These are phyloP conservation scores for Archips xylosteana DNA, from an alignment of 2,888 invertebrate genomes.

Conservation along the genomic window DNA sequence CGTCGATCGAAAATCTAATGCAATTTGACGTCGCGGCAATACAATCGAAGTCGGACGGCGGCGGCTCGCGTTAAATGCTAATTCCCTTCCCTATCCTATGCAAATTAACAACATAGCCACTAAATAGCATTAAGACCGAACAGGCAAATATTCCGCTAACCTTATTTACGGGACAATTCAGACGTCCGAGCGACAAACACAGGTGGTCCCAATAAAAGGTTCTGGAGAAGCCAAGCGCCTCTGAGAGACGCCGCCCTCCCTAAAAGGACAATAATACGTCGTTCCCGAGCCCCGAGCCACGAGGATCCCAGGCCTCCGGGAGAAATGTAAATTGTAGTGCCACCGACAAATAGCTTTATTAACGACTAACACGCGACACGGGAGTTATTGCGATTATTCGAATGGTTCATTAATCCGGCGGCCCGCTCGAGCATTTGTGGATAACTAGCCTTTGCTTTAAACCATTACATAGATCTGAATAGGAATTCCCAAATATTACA, in stretches of 20 bases:
- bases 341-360: constrained; percentile 85
- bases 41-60: constrained; percentile 58
- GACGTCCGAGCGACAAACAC: constrained; percentile 80
- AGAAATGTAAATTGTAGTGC: constrained; percentile 82
- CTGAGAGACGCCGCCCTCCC: constrained; percentile 81
- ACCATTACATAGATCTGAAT: too few species aligned
- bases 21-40: constrained; percentile 57
- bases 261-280: constrained; percentile 86
- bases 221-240: constrained; percentile 70
- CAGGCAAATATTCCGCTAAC: constrained; percentile 78
- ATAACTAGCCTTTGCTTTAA: constrained; percentile 43
- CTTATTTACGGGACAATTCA: constrained; percentile 85
- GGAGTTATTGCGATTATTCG: constrained; percentile 74
- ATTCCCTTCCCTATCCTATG: constrained; percentile 72
- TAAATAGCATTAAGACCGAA: constrained; percentile 76
- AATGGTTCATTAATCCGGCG: constrained; percentile 61
- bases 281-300: constrained; percentile 72
- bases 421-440: constrained; percentile 47
- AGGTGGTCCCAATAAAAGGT: constrained; percentile 84
- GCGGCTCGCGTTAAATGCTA: constrained; percentile 75
- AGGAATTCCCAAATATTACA: too few species aligned
- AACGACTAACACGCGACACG: constrained; percentile 78
- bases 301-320: constrained; percentile 70
- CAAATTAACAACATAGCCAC: constrained; percentile 74
- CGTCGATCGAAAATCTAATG: constrained; percentile 65